These are phyloP conservation scores for Sciurus vulgaris DNA, from an alignment of 2,797 vertebrate species.

Conservation along the genomic window DNA sequence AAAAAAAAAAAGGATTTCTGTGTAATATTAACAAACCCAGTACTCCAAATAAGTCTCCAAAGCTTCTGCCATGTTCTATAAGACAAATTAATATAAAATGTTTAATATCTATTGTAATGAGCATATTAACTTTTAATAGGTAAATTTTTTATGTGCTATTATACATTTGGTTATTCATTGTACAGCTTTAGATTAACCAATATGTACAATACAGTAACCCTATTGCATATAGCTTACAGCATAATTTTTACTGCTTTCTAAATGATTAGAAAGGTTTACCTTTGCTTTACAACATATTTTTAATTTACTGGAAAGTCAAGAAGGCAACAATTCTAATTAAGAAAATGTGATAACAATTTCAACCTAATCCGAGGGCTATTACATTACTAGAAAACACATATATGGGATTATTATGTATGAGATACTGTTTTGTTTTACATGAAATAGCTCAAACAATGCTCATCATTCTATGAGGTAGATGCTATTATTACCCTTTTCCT, in stretches of 20 bases:
- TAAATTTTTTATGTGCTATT: constrained; percentile 17
- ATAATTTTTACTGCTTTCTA: constrained; percentile 4
- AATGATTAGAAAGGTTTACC: neutral
- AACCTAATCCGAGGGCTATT: neutral
- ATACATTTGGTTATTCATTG: neutral
- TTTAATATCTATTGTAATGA: constrained; percentile 22
- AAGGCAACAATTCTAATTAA: constrained; percentile 9
- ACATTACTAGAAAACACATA: neutral
- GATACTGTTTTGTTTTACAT: neutral
- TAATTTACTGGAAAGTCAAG: constrained; percentile 23
- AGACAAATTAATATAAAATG: constrained; percentile 29
- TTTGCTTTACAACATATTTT: constrained; percentile 19
- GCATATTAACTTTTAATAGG: constrained; percentile 7
- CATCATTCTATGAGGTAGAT: neutral
- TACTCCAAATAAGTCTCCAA: neutral
- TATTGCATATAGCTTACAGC: neutral
- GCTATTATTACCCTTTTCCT: neutral
- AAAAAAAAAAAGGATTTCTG: neutral
- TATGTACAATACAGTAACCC: neutral
- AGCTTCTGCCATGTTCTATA: neutral
- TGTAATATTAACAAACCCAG: constrained; percentile 24
- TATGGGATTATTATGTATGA: neutral
- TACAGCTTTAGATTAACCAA: neutral
- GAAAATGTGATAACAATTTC: constrained; percentile 25
- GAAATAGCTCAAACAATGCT: neutral